phyloP scores from a whole-genome alignment of 2,888 invertebrate species.

The Sabellastarte sp. region DNA sequence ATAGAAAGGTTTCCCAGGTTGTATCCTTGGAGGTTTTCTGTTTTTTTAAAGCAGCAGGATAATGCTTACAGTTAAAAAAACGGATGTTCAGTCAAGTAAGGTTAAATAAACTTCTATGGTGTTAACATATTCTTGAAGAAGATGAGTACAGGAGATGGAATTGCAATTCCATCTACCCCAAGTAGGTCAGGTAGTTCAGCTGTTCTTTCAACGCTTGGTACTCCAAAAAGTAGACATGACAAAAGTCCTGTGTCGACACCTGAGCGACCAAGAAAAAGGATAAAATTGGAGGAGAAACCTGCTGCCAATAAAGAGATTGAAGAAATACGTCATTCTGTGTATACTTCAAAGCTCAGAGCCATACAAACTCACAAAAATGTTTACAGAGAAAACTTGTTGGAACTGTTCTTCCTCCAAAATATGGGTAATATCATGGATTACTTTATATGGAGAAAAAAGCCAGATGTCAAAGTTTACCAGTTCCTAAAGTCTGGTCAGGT shows the following conservation, averaged over 20 bases:
- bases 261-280: slow-evolving; percentile 34
- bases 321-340: slow-evolving; percentile 41
- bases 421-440: slow-evolving; percentile 88
- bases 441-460: slow-evolving; percentile 78
- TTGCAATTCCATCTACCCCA: no score
- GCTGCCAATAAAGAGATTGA: slow-evolving; percentile 43
- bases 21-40: no score
- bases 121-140: no score
- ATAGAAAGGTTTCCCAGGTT: no score
- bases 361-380: slow-evolving; percentile 51
- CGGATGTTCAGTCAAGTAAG: no score
- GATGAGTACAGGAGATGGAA: no score
- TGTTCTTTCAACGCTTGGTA: slow-evolving; percentile 7
- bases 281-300: slow-evolving; percentile 51
- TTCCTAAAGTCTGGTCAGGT: slow-evolving; percentile 75
- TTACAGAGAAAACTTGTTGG: slow-evolving; percentile 64
- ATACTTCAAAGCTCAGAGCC: slow-evolving; percentile 36
- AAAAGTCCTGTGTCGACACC: slow-evolving; percentile 15
- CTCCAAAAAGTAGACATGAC: not conserved
- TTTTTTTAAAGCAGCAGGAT: no score
- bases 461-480: slow-evolving; percentile 70
- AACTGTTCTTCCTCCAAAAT: slow-evolving; percentile 82
- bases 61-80: no score
- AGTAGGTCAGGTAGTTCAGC: slow-evolving; percentile 3
- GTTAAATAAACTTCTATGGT: no score